A percentile compares a stretch with the other conserved stretches of the same genome.
Evolutionary conservation across 2,797 vertebrate species (phyloP).

Genomic region (Stomatorhinus walkeri): DNA sequence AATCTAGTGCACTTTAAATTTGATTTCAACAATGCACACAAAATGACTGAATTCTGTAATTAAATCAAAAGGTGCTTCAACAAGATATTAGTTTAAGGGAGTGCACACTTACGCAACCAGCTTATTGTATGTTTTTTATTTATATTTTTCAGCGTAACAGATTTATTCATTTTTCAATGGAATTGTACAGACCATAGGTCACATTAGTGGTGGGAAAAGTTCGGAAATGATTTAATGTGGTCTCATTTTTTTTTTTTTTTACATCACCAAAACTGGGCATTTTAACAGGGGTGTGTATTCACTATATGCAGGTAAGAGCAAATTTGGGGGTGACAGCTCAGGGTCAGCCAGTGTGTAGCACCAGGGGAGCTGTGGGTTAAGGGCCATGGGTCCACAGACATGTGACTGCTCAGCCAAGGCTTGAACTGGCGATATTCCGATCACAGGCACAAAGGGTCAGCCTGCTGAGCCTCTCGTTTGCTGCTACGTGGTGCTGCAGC

Average conservation of each 20-base stretch:
- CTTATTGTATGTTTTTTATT: neutral
- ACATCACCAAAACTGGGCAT: neutral
- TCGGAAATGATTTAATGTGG: neutral
- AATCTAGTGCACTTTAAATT: too few species aligned
- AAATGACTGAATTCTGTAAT: neutral
- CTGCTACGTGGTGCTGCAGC: neutral
- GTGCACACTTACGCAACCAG: neutral
- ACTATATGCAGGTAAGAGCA: neutral
- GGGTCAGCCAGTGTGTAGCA: neutral
- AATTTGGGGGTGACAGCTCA: neutral
- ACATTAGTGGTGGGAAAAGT: neutral
- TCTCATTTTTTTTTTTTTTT: neutral
- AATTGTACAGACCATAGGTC: neutral
- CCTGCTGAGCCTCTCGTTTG: neutral
- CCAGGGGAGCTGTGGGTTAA: neutral
- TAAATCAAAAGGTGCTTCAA: neutral
- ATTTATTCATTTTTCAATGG: neutral
- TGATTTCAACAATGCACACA: too few species aligned
- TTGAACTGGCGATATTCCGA: neutral
- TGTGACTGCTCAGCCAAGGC: neutral
- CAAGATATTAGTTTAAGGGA: neutral
- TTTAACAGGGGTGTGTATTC: neutral
- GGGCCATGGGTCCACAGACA: neutral
- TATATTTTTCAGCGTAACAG: neutral
- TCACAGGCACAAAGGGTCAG: neutral